Evolutionary conservation across 2,797 vertebrate species (phyloP).

Genomic region (Molossus molossus): DNA sequence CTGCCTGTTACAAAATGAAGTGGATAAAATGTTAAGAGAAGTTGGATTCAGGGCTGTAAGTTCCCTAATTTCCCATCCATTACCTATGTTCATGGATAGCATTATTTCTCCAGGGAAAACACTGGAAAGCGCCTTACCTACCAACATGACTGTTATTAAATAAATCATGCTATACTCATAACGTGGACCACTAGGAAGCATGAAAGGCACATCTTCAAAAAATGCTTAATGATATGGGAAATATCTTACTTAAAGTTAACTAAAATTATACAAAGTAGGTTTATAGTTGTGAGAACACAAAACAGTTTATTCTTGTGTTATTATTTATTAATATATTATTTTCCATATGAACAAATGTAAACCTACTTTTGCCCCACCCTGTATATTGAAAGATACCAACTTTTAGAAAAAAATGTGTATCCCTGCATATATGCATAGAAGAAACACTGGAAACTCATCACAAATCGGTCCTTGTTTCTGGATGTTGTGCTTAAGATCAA

Average conservation of each 20-base stretch:
- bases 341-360: no score
- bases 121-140: background rate
- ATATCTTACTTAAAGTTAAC: background rate
- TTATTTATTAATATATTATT: no score
- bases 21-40: constrained; percentile 15
- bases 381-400: background rate
- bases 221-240: background rate
- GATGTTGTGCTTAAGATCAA: background rate
- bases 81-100: background rate
- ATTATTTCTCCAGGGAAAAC: constrained; percentile 48
- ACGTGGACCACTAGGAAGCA: background rate
- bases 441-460: background rate
- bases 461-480: background rate
- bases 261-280: background rate
- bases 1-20: background rate
- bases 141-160: constrained; percentile 3
- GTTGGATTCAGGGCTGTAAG: background rate
- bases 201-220: constrained; percentile 43
- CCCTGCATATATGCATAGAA: background rate
- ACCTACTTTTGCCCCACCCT: background rate
- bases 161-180: background rate
- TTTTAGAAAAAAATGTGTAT: constrained; percentile 6
- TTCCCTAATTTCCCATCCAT: background rate
- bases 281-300: no score
- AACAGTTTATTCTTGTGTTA: no score